A percentile compares a stretch with the other conserved stretches of the same genome.
Conservation (phyloP, 2,888 invertebrate species). For the Timandra comae region DNA sequence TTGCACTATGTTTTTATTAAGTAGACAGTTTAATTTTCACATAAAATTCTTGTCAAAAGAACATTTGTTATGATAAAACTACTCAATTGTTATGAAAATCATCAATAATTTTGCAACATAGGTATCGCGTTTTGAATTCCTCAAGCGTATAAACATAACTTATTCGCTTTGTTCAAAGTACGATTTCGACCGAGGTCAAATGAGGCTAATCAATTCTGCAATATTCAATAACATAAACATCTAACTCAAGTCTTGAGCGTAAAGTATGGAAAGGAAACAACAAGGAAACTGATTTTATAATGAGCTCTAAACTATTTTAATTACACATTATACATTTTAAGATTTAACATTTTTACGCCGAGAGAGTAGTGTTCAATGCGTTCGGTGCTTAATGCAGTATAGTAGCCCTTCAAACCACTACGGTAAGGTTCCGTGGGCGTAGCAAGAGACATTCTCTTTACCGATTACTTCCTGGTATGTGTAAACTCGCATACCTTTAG, state of each 20-base stretch:
- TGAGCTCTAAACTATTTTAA: too few species aligned
- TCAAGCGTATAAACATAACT: slow-evolving; percentile 28
- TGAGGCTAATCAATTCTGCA: slow-evolving; percentile 52
- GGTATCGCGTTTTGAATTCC: slow-evolving; percentile 32
- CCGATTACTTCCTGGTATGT: slow-evolving; percentile 50
- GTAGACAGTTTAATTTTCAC: too few species aligned
- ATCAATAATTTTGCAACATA: slow-evolving; percentile 26
- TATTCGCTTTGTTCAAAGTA: slow-evolving; percentile 59
- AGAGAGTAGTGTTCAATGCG: too few species aligned
- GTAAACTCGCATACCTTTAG: slow-evolving; percentile 9
- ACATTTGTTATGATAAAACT: too few species aligned
- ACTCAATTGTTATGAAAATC: slow-evolving; percentile 21
- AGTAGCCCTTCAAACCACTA: slow-evolving; percentile 30
- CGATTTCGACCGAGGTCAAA: slow-evolving; percentile 62
- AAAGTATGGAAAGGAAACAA: too few species aligned
- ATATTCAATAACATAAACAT: slow-evolving; percentile 32
- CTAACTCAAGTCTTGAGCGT: slow-evolving; percentile 22
- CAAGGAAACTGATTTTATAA: too few species aligned
- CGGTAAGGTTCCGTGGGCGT: slow-evolving; percentile 47
- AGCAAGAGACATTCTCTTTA: slow-evolving; percentile 44
- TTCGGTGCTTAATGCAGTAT: slow-evolving; percentile 43
- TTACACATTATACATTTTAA: too few species aligned
- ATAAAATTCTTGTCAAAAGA: too few species aligned
- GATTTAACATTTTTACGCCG: too few species aligned
- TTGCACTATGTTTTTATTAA: too few species aligned